phyloP scores from a whole-genome alignment of 2,888 invertebrate genomes.

The Psococerastis gibbosa region DNA sequence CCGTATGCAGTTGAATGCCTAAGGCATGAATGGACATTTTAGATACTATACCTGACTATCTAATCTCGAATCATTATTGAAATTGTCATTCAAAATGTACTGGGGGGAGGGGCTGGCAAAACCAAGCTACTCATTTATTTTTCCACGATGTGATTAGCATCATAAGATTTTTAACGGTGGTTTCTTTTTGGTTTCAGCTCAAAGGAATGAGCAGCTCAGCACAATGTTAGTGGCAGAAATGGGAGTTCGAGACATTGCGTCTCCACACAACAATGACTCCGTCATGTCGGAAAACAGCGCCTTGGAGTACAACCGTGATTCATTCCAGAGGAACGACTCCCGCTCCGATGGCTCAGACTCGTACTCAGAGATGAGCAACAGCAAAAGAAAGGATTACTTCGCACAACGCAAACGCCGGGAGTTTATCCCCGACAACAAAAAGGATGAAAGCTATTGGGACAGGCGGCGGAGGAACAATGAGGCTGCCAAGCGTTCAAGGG shows the following conservation, averaged over 20 bases:
- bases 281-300: slow-evolving; percentile 25
- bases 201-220: no score
- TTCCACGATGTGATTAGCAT: no score
- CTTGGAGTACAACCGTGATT: slow-evolving; percentile 15
- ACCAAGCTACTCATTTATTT: no score
- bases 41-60: no score
- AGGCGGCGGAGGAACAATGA: slow-evolving; percentile 89
- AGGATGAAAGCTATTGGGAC: slow-evolving; percentile 96
- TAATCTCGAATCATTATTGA: no score
- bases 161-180: no score
- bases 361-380: slow-evolving; percentile 11
- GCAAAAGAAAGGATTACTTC: slow-evolving; percentile 59
- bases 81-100: no score
- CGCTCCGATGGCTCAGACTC: slow-evolving; percentile 13
- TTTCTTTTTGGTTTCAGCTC: no score
- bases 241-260: slow-evolving; percentile 51
- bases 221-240: slow-evolving; percentile 78
- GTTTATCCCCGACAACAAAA: slow-evolving; percentile 91
- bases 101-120: no score
- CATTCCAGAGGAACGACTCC: slow-evolving; percentile 12
- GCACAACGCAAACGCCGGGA: slow-evolving; percentile 85
- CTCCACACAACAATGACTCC: slow-evolving; percentile 47
- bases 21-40: no score
- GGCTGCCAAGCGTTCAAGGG: slow-evolving; percentile 90
- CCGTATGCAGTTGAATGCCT: no score